Percentiles rank a stretch among this genome's conserved stretches.
These are phyloP conservation scores for Lagopus leucura DNA, from an alignment of 2,113 vertebrate species.

Conservation along the genomic window DNA sequence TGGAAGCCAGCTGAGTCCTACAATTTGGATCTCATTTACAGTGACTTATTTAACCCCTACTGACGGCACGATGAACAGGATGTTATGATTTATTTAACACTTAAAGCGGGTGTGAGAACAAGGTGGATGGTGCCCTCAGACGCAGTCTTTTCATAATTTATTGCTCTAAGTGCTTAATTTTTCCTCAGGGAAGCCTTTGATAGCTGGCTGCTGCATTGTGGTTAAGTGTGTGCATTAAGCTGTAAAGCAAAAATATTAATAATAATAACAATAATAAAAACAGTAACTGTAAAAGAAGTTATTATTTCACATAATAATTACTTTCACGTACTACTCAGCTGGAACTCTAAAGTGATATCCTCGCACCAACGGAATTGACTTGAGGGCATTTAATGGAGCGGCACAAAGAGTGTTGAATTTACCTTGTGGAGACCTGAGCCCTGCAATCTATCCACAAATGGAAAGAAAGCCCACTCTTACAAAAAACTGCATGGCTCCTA, in stretches of 20 bases:
- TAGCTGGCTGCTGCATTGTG: slow-evolving; percentile 23
- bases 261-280: slow-evolving; percentile 10
- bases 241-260: slow-evolving; percentile 43
- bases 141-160: slow-evolving; percentile 83
- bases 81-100: slow-evolving; percentile 90
- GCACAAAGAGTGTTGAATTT: slow-evolving; percentile 11
- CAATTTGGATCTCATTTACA: slow-evolving; percentile 73
- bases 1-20: slow-evolving; percentile 71
- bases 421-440: neutral
- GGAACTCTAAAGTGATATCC: neutral
- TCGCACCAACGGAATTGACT: neutral
- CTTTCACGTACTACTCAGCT: neutral
- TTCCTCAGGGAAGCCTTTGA: slow-evolving; percentile 86
- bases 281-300: slow-evolving; percentile 10
- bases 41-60: slow-evolving; percentile 70
- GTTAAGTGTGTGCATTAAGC: slow-evolving; percentile 64
- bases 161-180: slow-evolving; percentile 82
- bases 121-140: slow-evolving; percentile 87
- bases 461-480: slow-evolving; percentile 16
- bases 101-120: slow-evolving; percentile 83
- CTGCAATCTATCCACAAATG: neutral
- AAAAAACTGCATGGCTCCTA: neutral
- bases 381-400: slow-evolving; percentile 12
- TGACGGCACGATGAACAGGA: slow-evolving; percentile 85
- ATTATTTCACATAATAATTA: slow-evolving; percentile 15